These are phyloP conservation scores for Trimorus sp. DNA, from an alignment of 2,888 invertebrate genomes.

Conservation along the genomic window DNA sequence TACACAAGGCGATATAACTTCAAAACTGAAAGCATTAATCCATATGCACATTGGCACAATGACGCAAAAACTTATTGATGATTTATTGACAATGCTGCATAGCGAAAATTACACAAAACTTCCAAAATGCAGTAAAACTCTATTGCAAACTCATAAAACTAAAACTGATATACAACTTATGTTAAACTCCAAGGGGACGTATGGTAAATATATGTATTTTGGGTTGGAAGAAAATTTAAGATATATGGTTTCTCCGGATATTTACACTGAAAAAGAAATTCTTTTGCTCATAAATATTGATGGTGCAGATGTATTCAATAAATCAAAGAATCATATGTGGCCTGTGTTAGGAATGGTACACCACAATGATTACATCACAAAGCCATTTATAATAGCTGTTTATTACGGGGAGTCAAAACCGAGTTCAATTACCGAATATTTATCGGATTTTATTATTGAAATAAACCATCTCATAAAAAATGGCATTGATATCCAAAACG, in stretches of 20 bases:
- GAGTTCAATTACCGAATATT: background rate
- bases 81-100: constrained; percentile 6
- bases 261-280: constrained; percentile 48
- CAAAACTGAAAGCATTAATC: constrained; percentile 3
- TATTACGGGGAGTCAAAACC: background rate
- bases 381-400: background rate
- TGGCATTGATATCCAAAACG: constrained; percentile 26
- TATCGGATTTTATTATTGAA: constrained; percentile 52
- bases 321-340: background rate
- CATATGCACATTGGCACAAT: constrained; percentile 4
- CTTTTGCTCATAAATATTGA: constrained; percentile 6
- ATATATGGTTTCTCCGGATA: constrained; percentile 29
- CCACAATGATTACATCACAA: background rate
- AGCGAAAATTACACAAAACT: constrained; percentile 15
- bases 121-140: constrained; percentile 19
- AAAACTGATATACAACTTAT: constrained; percentile 12
- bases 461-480: constrained; percentile 5
- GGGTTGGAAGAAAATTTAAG: constrained; percentile 26
- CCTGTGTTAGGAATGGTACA: constrained; percentile 4
- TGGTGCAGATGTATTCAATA: background rate
- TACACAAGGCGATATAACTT: background rate
- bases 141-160: constrained; percentile 11
- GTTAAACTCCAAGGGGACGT: constrained; percentile 2
- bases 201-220: constrained; percentile 32
- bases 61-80: constrained; percentile 18